phyloP scores from a whole-genome alignment of 2,888 invertebrate genomes.

The Microplitis manilae region DNA sequence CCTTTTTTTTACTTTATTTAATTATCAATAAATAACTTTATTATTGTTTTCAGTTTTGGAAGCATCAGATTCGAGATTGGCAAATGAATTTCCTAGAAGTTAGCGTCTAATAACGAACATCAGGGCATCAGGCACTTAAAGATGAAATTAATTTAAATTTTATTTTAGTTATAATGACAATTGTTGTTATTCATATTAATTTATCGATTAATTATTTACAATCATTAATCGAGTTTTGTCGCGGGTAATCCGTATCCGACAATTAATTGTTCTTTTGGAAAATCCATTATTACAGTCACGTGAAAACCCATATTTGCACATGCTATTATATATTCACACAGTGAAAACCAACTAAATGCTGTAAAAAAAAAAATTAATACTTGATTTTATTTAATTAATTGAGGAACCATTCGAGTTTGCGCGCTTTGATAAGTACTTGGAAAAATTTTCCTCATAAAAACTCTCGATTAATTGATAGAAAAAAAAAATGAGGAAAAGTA shows the following conservation, averaged over 20 bases:
- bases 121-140: conserved; percentile 66
- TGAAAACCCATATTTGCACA: conserved; percentile 95
- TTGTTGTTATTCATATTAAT: background rate
- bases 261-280: conserved; percentile 86
- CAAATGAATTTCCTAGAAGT: conserved; percentile 11
- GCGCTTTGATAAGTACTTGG: too few species aligned
- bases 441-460: too few species aligned
- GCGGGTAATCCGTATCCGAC: conserved; percentile 77
- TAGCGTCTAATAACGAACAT: conserved; percentile 23
- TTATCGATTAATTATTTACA: conserved; percentile 23
- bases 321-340: conserved; percentile 93
- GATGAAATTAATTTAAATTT: conserved; percentile 53
- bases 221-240: conserved; percentile 65
- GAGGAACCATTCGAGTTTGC: too few species aligned
- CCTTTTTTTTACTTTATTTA: conserved; percentile 44
- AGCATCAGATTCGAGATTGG: conserved; percentile 27
- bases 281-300: conserved; percentile 88
- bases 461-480: too few species aligned
- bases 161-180: conserved; percentile 51
- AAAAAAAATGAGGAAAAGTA: too few species aligned
- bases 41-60: conserved; percentile 32
- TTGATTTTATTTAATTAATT: background rate
- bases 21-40: background rate
- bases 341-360: conserved; percentile 96
- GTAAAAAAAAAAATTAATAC: conserved; percentile 53